Percentiles rank a stretch among this genome's conserved stretches.
These are phyloP conservation scores for Neodontobutis hainanensis DNA, from an alignment of 2,113 vertebrate genomes.

Conservation along the genomic window DNA sequence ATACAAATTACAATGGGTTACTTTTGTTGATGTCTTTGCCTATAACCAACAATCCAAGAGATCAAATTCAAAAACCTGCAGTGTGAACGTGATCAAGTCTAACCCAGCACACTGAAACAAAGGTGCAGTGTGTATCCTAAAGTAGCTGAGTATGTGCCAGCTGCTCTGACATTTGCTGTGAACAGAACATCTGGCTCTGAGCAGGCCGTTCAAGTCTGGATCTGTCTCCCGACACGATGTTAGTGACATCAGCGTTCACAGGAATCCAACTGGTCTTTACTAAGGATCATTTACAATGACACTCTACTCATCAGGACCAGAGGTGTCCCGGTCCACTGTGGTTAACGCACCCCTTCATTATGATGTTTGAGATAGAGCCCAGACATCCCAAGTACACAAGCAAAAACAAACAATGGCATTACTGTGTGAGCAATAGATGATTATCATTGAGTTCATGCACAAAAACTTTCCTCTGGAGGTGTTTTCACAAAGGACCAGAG, in stretches of 20 bases:
- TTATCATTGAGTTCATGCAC: slow-evolving; percentile 27
- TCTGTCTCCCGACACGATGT: slow-evolving; percentile 70
- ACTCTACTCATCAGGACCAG: slow-evolving; percentile 68
- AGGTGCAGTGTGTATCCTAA: slow-evolving; percentile 12
- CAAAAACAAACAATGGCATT: slow-evolving; percentile 33
- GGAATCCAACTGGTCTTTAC: slow-evolving; percentile 72
- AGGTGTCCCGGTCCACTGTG: slow-evolving; percentile 36
- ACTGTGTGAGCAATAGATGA: slow-evolving; percentile 12
- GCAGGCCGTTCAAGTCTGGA: slow-evolving; percentile 78
- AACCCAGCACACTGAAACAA: background rate
- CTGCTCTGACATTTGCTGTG: slow-evolving; percentile 20
- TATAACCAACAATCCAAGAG: too few species aligned
- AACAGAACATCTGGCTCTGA: slow-evolving; percentile 77
- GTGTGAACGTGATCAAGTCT: too few species aligned
- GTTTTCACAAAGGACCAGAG: slow-evolving; percentile 12
- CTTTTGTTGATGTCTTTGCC: too few species aligned
- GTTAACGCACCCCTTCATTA: slow-evolving; percentile 69
- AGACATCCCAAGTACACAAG: slow-evolving; percentile 3
- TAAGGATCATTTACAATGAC: slow-evolving; percentile 73
- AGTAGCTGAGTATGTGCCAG: slow-evolving; percentile 16
- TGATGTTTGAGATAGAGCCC: slow-evolving; percentile 43
- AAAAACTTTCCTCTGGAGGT: slow-evolving; percentile 4
- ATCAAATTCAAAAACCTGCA: too few species aligned
- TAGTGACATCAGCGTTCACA: slow-evolving; percentile 75
- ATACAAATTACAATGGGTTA: too few species aligned